These are phyloP conservation scores for Clupea harengus DNA, from an alignment of 2,113 vertebrate species.

Conservation along the genomic window DNA sequence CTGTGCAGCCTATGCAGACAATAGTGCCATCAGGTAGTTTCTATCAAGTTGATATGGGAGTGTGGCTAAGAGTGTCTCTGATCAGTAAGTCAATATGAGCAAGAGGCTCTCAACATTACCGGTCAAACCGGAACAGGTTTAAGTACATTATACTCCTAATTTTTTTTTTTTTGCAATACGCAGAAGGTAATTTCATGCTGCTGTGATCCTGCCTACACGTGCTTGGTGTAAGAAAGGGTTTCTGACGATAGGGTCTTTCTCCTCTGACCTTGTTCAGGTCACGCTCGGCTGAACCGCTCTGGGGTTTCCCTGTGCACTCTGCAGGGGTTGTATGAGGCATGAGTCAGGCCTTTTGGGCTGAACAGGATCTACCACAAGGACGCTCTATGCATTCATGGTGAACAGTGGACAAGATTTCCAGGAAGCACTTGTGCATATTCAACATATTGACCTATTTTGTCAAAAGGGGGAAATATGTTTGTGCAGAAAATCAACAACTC, in stretches of 20 bases:
- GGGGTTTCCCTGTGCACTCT: conserved; percentile 11
- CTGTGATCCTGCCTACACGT: not conserved
- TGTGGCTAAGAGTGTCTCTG: not conserved
- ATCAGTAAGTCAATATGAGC: too few relatives aligned
- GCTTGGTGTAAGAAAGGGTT: not conserved
- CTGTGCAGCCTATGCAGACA: not conserved
- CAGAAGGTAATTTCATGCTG: too few relatives aligned
- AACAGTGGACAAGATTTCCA: not conserved
- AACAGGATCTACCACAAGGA: not conserved
- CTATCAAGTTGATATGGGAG: not conserved
- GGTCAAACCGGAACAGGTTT: not conserved
- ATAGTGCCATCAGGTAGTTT: not conserved
- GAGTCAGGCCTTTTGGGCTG: not conserved
- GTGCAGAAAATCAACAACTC: not conserved
- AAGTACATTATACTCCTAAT: not conserved
- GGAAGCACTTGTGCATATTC: not conserved
- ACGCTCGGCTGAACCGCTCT: not conserved
- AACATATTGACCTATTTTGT: too few relatives aligned
- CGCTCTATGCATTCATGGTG: not conserved
- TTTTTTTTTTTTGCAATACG: too few relatives aligned
- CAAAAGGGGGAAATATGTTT: too few relatives aligned
- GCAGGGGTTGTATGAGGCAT: not conserved
- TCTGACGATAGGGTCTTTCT: not conserved
- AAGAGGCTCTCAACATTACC: not conserved
- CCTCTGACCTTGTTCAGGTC: not conserved